Conservation (phyloP, 2,113 vertebrate species). For the Alethe diademata region DNA sequence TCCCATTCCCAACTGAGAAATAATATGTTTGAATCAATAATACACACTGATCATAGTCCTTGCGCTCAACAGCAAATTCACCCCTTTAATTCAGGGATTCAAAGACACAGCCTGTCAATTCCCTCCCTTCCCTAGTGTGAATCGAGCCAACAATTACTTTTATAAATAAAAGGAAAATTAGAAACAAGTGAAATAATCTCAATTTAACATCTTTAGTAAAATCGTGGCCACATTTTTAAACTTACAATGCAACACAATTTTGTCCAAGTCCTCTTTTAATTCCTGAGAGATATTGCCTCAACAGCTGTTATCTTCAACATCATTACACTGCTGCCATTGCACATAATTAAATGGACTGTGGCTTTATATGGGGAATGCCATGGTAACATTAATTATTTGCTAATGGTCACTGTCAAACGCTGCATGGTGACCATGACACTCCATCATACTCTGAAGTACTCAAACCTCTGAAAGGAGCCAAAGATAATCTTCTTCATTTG, state of each 20-base stretch:
- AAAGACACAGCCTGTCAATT: background rate
- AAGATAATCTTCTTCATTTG: slow-evolving; percentile 10
- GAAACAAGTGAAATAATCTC: background rate
- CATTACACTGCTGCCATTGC: background rate
- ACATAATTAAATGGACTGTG: slow-evolving; percentile 21
- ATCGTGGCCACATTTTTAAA: background rate
- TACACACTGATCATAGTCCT: background rate
- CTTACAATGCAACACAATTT: background rate
- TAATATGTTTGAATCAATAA: background rate
- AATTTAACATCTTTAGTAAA: background rate
- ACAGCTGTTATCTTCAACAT: slow-evolving; percentile 21
- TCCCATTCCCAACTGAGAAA: background rate
- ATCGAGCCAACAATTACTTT: background rate
- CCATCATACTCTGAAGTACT: background rate
- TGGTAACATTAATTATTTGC: slow-evolving; percentile 41
- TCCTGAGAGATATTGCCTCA: background rate
- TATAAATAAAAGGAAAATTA: background rate
- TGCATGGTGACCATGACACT: background rate
- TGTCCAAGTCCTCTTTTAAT: background rate
- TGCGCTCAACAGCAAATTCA: background rate
- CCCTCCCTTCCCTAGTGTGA: background rate
- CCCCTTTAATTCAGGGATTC: background rate
- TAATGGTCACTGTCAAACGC: slow-evolving; percentile 8
- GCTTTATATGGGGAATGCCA: background rate
- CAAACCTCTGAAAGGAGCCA: background rate